These are phyloP conservation scores for Tachycineta bicolor DNA, from an alignment of 2,113 vertebrate genomes.

Conservation along the genomic window DNA sequence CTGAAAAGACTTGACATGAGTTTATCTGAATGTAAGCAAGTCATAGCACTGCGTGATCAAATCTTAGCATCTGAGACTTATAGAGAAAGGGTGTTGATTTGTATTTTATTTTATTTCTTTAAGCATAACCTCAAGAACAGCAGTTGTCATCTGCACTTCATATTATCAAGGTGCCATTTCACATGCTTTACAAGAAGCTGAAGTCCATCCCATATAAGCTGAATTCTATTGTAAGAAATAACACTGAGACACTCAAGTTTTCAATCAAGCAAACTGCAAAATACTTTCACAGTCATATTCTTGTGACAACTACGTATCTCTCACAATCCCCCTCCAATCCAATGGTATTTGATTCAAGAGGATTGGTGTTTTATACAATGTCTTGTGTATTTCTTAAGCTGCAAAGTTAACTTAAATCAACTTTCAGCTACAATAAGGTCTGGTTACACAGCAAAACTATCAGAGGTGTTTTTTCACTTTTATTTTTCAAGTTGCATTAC, in stretches of 20 bases:
- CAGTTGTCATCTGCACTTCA: neutral
- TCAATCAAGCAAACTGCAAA: neutral
- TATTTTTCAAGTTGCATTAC: neutral
- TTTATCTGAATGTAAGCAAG: neutral
- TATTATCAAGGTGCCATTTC: neutral
- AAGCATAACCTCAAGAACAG: neutral
- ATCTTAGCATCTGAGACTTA: neutral
- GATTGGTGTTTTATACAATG: neutral
- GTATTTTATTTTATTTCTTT: neutral
- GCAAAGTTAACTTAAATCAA: neutral
- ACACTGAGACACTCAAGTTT: neutral
- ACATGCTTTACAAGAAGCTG: neutral
- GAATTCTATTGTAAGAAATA: neutral
- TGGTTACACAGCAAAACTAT: neutral
- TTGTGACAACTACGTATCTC: neutral
- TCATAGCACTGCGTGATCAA: neutral
- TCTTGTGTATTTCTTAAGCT: neutral
- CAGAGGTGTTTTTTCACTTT: neutral
- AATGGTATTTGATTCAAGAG: neutral
- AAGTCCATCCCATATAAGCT: neutral
- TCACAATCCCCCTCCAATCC: neutral
- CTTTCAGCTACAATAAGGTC: neutral
- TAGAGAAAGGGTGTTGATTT: neutral
- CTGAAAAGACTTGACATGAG: neutral
- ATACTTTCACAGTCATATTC: neutral